Percentiles rank a stretch among this genome's conserved stretches.
These are phyloP conservation scores for Philopedon plagiatum DNA, from an alignment of 2,888 invertebrate species.

Conservation along the genomic window DNA sequence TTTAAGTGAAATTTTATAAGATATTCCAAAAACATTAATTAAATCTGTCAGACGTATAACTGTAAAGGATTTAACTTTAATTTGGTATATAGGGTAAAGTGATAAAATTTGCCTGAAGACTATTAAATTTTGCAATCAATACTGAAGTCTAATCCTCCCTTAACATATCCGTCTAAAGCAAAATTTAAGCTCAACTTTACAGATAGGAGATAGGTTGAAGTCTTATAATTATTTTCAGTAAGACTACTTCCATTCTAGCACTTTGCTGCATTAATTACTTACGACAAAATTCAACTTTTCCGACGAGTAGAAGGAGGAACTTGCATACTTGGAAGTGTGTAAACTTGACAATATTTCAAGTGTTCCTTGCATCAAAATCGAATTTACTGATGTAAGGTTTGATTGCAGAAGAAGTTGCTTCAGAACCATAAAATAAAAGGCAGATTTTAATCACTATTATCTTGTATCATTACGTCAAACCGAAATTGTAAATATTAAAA, in stretches of 20 bases:
- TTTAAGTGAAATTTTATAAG: background rate
- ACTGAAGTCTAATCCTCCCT: conserved; percentile 23
- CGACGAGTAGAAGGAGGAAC: conserved; percentile 9
- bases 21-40: background rate
- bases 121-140: conserved; percentile 31
- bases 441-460: too few relatives aligned
- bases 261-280: conserved; percentile 37
- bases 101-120: conserved; percentile 24
- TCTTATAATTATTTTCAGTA: conserved; percentile 32
- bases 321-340: conserved; percentile 19
- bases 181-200: conserved; percentile 15
- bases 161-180: conserved; percentile 26
- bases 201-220: conserved; percentile 8
- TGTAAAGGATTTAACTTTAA: conserved; percentile 20
- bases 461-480: too few relatives aligned
- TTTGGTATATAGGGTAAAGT: conserved; percentile 13
- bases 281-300: conserved; percentile 30
- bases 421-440: background rate
- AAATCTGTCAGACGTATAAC: background rate
- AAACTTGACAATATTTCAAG: conserved; percentile 26
- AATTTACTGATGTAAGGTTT: conserved; percentile 8
- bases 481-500: too few relatives aligned
- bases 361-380: conserved; percentile 25
- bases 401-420: background rate
- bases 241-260: conserved; percentile 39